These are phyloP conservation scores for Plestiodon gilberti DNA, from an alignment of 2,113 vertebrate genomes.

Conservation along the genomic window DNA sequence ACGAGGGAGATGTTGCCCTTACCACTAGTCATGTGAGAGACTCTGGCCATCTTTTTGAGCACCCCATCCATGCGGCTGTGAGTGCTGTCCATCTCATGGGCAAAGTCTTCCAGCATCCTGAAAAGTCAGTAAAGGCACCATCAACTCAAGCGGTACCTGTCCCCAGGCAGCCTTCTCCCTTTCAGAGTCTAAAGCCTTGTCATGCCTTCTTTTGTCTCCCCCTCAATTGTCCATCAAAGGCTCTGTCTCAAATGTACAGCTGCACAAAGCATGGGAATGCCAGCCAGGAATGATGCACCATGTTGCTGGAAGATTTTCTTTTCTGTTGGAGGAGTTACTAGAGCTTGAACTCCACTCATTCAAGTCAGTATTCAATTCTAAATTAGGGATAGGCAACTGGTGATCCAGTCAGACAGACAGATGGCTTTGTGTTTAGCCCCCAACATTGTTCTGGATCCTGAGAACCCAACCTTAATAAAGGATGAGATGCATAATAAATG, in stretches of 20 bases:
- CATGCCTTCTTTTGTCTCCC: too few species aligned
- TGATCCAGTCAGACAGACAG: too few species aligned
- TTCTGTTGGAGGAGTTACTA: neutral
- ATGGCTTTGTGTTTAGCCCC: neutral
- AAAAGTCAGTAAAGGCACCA: neutral
- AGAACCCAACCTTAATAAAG: too few species aligned
- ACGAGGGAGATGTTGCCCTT: constrained; percentile 40
- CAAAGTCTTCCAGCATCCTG: constrained; percentile 82
- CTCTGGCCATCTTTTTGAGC: constrained; percentile 83
- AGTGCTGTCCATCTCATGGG: constrained; percentile 83
- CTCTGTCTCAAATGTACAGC: neutral
- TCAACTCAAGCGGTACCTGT: neutral
- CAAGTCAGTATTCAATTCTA: neutral
- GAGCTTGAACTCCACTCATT: neutral
- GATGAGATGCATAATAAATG: neutral
- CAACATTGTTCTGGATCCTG: neutral
- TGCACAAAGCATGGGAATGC: neutral
- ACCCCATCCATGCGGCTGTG: constrained; percentile 82
- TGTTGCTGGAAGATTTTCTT: neutral
- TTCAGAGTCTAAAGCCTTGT: neutral
- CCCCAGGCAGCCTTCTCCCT: neutral
- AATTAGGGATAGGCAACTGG: neutral
- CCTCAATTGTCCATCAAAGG: neutral
- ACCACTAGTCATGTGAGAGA: constrained; percentile 85
- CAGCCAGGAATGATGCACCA: neutral